Base-by-base conservation (phyloP, 1,140 invertebrate species). In the Pseudoatta argentina region DNA sequence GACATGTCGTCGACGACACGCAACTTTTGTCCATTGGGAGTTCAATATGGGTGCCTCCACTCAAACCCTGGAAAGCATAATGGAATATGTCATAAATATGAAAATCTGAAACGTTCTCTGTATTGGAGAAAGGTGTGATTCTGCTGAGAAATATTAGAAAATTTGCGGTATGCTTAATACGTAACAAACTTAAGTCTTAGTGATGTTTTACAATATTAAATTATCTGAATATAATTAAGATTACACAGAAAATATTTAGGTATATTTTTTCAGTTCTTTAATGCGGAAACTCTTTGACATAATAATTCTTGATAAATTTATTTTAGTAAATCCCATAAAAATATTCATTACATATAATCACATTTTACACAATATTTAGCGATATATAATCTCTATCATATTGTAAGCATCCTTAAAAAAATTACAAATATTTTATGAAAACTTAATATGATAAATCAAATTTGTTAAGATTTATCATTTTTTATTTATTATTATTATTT, bases 1-100 rank as follows among this genome's bases (percentile, higher is more conserved):
- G 92, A 95, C 93, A 93, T 89, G 88, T 90, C 87, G 79, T 75
- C 87, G 87, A 81, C 89, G 88, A 88, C 82, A 90, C 82, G 69
- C 85, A 94, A 95, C 94, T 95, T 94, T 95, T 94, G 93, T 95
- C 93, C 93, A 89, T 83, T 81, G 92, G 92, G 92, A 94, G 93
- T 94, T 94, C 88, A 94, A 94, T 94, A 87, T 90, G 78, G 66
- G 86, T 87, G 67, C 57, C 85, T 76, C 91, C 78, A 69, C 89
- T 87, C 87, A 71, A 86, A 76, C 91, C 93, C 89, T 89, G 88
- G 71, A 85, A 87, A 81, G 81, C 89, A 94, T 94, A 94, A 94
- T 94, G 91, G 93, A 93, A 92, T 92, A 93, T 92, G 85, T 88
- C 77, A 75, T 92, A 92, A 93, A 93, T 91, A 89, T 88, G 81